These are phyloP conservation scores for Stichodactyla mertensii DNA, from an alignment of 64 coral and sea anemone species.

Conservation along the genomic window DNA sequence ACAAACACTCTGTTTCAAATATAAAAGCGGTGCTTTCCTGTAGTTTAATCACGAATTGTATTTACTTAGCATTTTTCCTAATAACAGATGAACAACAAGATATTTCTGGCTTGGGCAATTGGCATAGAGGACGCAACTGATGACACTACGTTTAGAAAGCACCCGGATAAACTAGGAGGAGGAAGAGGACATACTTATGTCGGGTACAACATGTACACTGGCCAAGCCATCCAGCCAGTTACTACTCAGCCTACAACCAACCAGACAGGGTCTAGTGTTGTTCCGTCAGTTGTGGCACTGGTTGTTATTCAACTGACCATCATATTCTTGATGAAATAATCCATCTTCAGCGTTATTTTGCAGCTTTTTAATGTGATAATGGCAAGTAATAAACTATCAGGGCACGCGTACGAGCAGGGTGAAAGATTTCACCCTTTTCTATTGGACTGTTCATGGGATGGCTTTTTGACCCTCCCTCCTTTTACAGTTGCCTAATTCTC, in stretches of 20 bases:
- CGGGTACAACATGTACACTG: background rate
- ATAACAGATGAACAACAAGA: background rate
- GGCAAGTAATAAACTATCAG: no score
- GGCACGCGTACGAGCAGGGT: no score
- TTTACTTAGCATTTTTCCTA: background rate
- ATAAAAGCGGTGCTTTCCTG: background rate
- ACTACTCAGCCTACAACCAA: background rate
- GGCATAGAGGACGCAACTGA: background rate
- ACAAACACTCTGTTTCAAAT: no score
- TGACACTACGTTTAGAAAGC: background rate
- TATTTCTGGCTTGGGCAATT: constrained; percentile 18
- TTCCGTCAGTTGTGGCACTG: background rate
- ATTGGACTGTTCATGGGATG: no score
- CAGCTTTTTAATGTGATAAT: background rate
- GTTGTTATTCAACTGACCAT: background rate
- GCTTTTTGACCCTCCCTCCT: no score
- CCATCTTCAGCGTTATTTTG: background rate
- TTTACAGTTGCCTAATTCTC: no score
- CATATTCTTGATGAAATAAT: background rate
- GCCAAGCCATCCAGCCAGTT: background rate
- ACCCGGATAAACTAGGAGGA: background rate
- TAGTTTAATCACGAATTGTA: no score
- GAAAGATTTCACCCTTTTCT: no score
- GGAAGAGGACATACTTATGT: constrained; percentile 3
- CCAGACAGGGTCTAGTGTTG: background rate